phyloP scores from a whole-genome alignment of 2,113 vertebrate genomes.

The Cisticola juncidis region DNA sequence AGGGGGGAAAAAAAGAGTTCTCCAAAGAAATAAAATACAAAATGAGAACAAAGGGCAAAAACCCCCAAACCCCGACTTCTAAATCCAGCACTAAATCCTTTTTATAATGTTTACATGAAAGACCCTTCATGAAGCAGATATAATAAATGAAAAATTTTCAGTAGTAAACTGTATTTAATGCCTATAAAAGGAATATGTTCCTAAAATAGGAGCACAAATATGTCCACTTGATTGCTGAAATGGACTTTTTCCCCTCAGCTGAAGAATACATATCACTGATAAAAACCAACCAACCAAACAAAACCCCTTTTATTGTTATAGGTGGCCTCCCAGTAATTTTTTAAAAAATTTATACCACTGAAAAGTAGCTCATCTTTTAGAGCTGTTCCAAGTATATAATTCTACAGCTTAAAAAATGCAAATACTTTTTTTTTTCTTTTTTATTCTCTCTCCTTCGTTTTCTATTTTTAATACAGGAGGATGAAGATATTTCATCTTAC shows the following conservation, averaged over 20 bases:
- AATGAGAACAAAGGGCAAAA: slow-evolving; percentile 55
- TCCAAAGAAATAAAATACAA: slow-evolving; percentile 48
- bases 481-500: neutral
- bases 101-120: slow-evolving; percentile 19
- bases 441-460: neutral
- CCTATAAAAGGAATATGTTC: neutral
- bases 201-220: slow-evolving; percentile 24
- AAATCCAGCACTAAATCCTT: neutral
- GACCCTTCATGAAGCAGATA: neutral
- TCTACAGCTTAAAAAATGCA: neutral
- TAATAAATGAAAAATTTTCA: slow-evolving; percentile 13
- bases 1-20: neutral
- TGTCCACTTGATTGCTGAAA: slow-evolving; percentile 20
- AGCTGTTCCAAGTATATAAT: neutral
- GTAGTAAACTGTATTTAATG: neutral
- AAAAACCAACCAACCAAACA: neutral
- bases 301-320: neutral
- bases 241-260: neutral
- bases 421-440: neutral
- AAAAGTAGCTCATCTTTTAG: neutral
- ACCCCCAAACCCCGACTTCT: neutral
- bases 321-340: neutral
- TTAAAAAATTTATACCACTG: neutral
- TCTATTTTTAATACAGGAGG: neutral
- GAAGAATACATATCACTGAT: neutral